Conservation (phyloP, 2,797 vertebrate species). For the Sebastes glaucus region DNA sequence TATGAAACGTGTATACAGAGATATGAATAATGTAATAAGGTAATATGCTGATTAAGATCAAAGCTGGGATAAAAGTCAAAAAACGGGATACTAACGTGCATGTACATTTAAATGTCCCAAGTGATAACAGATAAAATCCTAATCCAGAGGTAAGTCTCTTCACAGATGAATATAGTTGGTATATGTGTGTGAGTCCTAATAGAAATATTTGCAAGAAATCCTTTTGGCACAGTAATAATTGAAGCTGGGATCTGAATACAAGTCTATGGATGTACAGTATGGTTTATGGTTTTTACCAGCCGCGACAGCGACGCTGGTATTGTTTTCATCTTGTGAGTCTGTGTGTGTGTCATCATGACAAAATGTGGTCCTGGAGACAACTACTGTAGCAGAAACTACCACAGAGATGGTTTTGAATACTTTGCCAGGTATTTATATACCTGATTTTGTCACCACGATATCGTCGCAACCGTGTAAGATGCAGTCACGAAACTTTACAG, state of each 20-base stretch:
- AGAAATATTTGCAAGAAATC: neutral
- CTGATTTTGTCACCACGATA: too few species aligned
- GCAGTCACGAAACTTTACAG: too few species aligned
- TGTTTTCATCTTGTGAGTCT: neutral
- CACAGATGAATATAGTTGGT: neutral
- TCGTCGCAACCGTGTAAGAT: too few species aligned
- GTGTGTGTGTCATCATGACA: neutral
- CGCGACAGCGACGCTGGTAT: neutral
- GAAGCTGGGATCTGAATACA: neutral
- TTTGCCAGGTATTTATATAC: too few species aligned
- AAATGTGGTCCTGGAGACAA: too few species aligned
- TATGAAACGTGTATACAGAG: neutral
- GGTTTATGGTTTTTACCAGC: neutral
- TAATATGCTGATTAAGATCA: neutral
- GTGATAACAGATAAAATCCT: neutral
- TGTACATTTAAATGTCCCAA: neutral
- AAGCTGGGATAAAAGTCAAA: neutral
- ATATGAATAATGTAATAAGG: neutral
- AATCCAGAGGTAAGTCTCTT: neutral
- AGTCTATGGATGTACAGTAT: neutral
- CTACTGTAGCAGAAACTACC: too few species aligned
- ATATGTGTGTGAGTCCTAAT: neutral
- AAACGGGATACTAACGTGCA: neutral
- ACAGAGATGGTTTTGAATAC: too few species aligned
- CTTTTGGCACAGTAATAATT: neutral